Evolutionary conservation across 2,113 vertebrate species (phyloP).

Genomic region (Microcebus jonahi): DNA sequence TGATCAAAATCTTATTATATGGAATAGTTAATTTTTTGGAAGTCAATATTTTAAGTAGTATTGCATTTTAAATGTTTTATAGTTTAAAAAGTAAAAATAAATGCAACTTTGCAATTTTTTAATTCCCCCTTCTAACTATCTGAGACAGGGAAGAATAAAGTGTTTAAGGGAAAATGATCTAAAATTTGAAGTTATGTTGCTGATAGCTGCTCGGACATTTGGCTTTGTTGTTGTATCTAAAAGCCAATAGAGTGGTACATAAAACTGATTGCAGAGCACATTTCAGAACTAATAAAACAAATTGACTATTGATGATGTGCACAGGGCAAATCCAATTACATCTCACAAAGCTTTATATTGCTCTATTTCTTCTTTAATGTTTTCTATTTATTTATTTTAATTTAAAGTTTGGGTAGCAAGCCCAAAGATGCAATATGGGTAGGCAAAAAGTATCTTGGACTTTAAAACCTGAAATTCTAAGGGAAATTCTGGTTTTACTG

Average conservation of each 20-base stretch:
- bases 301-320: constrained; percentile 76
- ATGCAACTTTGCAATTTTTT: neutral
- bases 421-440: neutral
- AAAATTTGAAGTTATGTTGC: constrained; percentile 52
- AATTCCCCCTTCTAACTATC: neutral
- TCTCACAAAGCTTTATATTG: constrained; percentile 64
- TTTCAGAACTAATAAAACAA: constrained; percentile 78
- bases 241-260: constrained; percentile 71
- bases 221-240: constrained; percentile 57
- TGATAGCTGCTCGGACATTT: constrained; percentile 54
- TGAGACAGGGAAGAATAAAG: neutral
- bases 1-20: neutral
- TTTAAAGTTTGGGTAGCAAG: constrained; percentile 54
- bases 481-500: neutral
- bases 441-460: neutral
- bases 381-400: constrained; percentile 71
- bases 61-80: neutral
- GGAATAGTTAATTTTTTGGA: neutral
- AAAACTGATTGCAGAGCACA: constrained; percentile 74
- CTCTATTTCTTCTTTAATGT: constrained; percentile 70
- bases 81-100: neutral
- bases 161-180: constrained; percentile 16
- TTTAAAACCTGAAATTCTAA: neutral
- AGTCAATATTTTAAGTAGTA: neutral
- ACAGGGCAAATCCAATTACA: constrained; percentile 73